Evolutionary conservation across 2,888 invertebrate genomes (phyloP), one percentile per base, ranked within the genome.

Genomic region (Ectropis crepuscularia): DNA sequence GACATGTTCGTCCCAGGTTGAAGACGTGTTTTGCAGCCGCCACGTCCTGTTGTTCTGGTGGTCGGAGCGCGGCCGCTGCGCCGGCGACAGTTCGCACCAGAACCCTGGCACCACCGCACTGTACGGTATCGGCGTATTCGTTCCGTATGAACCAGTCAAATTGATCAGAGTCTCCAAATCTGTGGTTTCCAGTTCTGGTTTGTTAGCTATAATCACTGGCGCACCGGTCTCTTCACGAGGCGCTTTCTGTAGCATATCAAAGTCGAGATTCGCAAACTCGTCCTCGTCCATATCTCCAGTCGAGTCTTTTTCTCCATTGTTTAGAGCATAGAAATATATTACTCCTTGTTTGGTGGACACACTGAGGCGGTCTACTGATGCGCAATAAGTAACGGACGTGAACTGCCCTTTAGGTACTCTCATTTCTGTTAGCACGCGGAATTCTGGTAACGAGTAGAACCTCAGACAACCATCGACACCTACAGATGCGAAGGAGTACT

Each of bases 61-160:
- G 83, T 98, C 97, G 43, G 97, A 95, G 12, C 98, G 93, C 75
- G 98, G 97, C 63, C 98, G 95, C 81, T 98, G 98, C 6, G 98
- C 97, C 70, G 98, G 98, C 74, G 98, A 97, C 76, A 98, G 94
- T 85, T 98, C 98, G 71, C 96, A 96, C 98, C 98, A 98, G 86
- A 98, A 98, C 5, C 97, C 96, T 0, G 98, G 98, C 5, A 98
- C 97, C 11, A 97, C 98, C 0, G 98, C 97, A 57, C 96, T 95
- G 83, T 97, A 98, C 51, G 93, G 93, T 65, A 93, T 90, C 37
- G 93, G 89, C 7, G 88, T 88, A 68, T 90, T 92, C 39, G 87
- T 88, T 16, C 94, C 94, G 70, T 97, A 97, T 78, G 97, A 97
- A 68, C 95, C 95, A 2, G 96, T 97, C 61, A 98, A 87, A 46